These are phyloP conservation scores for Torymus texanus DNA, from an alignment of 2,888 invertebrate genomes.

Conservation along the genomic window DNA sequence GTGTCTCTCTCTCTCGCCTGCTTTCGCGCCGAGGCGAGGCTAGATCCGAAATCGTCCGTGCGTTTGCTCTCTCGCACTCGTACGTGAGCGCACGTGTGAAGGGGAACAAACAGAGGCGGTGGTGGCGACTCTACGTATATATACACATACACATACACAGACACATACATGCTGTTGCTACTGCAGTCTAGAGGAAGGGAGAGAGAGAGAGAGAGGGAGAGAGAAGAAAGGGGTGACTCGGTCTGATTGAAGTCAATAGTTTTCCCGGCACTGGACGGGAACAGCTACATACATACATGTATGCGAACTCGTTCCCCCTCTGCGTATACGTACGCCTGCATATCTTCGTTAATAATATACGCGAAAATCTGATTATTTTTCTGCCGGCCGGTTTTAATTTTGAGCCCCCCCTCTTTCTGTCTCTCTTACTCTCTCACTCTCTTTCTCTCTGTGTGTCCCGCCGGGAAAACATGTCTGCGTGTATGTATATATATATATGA, in stretches of 20 bases:
- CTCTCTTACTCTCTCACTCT: slow-evolving; percentile 37
- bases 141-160: slow-evolving; percentile 5
- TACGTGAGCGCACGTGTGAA: slow-evolving; percentile 1
- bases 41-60: slow-evolving; percentile 44
- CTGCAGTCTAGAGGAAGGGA: slow-evolving; percentile 27
- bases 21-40: slow-evolving; percentile 1
- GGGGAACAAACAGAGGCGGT: slow-evolving; percentile 22
- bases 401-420: slow-evolving; percentile 62
- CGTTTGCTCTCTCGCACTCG: slow-evolving; percentile 45
- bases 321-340: slow-evolving; percentile 54
- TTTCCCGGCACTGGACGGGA: slow-evolving; percentile 59
- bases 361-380: slow-evolving; percentile 74
- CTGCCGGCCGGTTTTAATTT: slow-evolving; percentile 72
- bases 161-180: not conserved
- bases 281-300: slow-evolving; percentile 48
- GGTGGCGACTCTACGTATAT: not conserved
- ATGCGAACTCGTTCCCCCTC: not conserved
- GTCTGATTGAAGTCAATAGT: slow-evolving; percentile 71
- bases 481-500: not conserved
- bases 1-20: not conserved
- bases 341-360: slow-evolving; percentile 72
- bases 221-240: slow-evolving; percentile 38
- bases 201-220: slow-evolving; percentile 45
- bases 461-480: not conserved
- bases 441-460: not conserved